Base-by-base conservation (phyloP, 2,113 vertebrate genomes). In the Ranitomeya imitator region DNA sequence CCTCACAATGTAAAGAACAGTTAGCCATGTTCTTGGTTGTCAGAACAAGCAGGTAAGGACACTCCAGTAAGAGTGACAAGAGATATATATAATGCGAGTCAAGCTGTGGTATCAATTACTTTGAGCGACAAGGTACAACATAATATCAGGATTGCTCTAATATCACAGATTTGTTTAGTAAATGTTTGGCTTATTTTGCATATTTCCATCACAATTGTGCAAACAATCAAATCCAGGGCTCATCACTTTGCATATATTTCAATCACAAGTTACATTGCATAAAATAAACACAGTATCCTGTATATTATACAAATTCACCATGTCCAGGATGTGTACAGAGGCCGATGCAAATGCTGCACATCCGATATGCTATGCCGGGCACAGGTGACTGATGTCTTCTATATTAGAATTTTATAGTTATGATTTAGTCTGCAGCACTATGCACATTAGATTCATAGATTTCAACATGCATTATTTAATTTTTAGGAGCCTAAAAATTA, bases 181-280 rank as follows among this genome's bases (percentile, higher is more conserved):
- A 16, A 1, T 51, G 80, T 31, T 54, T 21, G 59, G 37, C 31
- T 37, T 16, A 63, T 55, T 84, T 83, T 84, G 21, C 63, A 84
- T 84, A 71, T 6, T 55, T 84, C 51, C 65, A 55, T 71, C 37
- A n/a, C 31, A 67, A 26, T 16, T 12, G 6, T 52, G 60, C 65
- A 67, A 69, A 83, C n/a, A 83, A 52, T 54, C 61, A 12, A 83
- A 67, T 7, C 14, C n/a, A 37, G 21, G 6, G 21, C 4, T 37
- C n/a, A 65, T 79, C 21, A 31, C 51, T 86, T 86, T 86, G 71
- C 85, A 79, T 86, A 79, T 65, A 23, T n/a, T 67, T 79, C n/a
- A 79, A 79, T 52, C 14, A 86, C 45, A 19, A 67, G 85, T 79
- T 67, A 67, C 59, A 79, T 31, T 52, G 60, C 73, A 79, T 86